Base-by-base conservation (phyloP, 30 jellyfish, hydroid and myxozoan species). In the Aurelia coerulea region DNA sequence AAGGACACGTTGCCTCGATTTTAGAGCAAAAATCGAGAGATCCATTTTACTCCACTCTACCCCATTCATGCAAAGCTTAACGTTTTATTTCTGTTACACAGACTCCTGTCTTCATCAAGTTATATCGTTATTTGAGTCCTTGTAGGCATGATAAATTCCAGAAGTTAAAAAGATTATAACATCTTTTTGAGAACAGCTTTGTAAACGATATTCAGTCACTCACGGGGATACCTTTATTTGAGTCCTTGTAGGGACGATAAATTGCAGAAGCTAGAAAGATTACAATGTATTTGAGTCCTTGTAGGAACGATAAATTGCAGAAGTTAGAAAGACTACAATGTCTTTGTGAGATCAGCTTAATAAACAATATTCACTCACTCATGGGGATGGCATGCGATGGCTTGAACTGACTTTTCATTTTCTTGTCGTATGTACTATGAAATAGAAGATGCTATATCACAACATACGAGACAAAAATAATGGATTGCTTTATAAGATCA, bases 381-480 rank as follows among this genome's bases (percentile, higher is more conserved):
- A 71, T 85, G 79, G 0, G 96, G 93, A 53, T 91, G 98, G 56
- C 98, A 84, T 10, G 98, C 98, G 31, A 91, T 86, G 13, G 98
- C 96, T 32, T 86, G 88, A n/a, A 85, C 90, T 7, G 91, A 96
- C 46, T 84, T 85, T 23, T 85, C 98, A 62, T 85, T 79, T 81
- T 91, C 98, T 54, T 80, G 80, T 42, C 88, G 54, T 10, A 65
- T 65, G 64, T 65, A 86, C 98, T 91, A 46, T 46, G 14, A 9
- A 9, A 9, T 46, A 6, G 12, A 46, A 46, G 0, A 0, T 46
- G 14, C 1, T 4, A 46, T 46, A 46, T 46, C 15, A 46, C 8
- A 46, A 0, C 56, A 6, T 5, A 0, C 8, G 56, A 42, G 14
- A 46, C 13, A 46, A 46, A 46, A 46, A 1, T 46, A 46, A 14